A percentile compares a stretch with the other conserved stretches of the same genome.
phyloP scores from a whole-genome alignment of 2,888 invertebrate species.

The Drosophila maculinotata region DNA sequence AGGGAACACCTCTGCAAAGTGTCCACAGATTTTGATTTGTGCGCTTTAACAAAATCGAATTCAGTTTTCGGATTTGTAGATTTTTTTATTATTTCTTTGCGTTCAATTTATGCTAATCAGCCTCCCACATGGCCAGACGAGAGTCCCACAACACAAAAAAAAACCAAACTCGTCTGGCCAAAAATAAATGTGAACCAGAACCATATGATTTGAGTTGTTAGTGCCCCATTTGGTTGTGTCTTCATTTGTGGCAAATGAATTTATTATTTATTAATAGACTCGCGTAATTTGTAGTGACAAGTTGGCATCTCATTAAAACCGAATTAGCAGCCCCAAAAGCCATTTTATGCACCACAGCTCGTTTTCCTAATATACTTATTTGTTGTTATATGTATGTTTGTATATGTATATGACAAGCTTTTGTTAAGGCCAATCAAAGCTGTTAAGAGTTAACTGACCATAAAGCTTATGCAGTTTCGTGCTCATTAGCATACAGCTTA shows the following conservation, averaged over 20 bases:
- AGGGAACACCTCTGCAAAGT: conserved; percentile 54
- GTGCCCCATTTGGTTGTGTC: conserved; percentile 43
- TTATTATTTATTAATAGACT: conserved; percentile 76
- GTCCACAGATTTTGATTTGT: conserved; percentile 45
- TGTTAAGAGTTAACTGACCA: conserved; percentile 46
- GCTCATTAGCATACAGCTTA: conserved; percentile 33
- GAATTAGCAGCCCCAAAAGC: conserved; percentile 49
- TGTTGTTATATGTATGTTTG: not conserved
- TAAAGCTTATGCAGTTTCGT: conserved; percentile 36
- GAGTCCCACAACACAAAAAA: conserved; percentile 1
- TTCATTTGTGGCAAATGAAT: conserved; percentile 67
- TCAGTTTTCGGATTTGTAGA: conserved; percentile 32
- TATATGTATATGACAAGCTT: not conserved
- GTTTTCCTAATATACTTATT: conserved; percentile 4
- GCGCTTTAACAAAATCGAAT: conserved; percentile 4
- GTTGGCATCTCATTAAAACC: conserved; percentile 74
- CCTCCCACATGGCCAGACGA: conserved; percentile 77
- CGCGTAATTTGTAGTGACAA: conserved; percentile 75
- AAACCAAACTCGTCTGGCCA: conserved; percentile 62
- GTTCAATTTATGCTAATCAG: conserved; percentile 73
- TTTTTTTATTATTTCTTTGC: conserved; percentile 28
- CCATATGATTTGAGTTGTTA: conserved; percentile 18
- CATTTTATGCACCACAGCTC: too few relatives aligned
- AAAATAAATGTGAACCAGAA: conserved; percentile 56
- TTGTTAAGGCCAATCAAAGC: conserved; percentile 15